phyloP scores from a whole-genome alignment of 2,888 invertebrate genomes.

The Endomychus coccineus region DNA sequence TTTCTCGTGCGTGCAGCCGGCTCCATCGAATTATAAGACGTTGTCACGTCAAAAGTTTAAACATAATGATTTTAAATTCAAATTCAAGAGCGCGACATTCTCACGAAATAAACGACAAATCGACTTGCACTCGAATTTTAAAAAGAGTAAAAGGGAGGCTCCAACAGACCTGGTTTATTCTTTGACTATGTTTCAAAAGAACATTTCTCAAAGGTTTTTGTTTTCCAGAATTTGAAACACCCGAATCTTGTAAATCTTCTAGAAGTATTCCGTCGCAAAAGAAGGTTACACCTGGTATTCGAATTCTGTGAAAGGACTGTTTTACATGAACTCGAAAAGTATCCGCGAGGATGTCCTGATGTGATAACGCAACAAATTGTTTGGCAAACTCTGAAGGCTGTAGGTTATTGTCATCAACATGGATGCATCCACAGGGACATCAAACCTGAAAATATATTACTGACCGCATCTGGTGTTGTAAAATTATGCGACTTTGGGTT shows the following conservation, averaged over 20 bases:
- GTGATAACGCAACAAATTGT: conserved; percentile 83
- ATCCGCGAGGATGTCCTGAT: conserved; percentile 90
- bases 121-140: too few relatives aligned
- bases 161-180: too few relatives aligned
- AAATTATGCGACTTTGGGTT: conserved; percentile 99
- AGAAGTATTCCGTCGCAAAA: conserved; percentile 93
- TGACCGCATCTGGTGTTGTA: conserved; percentile 87
- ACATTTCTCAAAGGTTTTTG: too few relatives aligned
- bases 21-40: too few relatives aligned
- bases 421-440: conserved; percentile 96
- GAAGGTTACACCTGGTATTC: conserved; percentile 94
- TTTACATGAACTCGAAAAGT: conserved; percentile 84
- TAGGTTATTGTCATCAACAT: conserved; percentile 94
- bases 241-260: conserved; percentile 94
- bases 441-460: conserved; percentile 96
- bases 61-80: background rate
- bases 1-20: too few relatives aligned
- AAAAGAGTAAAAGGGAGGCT: too few relatives aligned
- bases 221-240: conserved; percentile 87
- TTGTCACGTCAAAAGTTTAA: too few relatives aligned
- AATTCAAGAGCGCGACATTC: too few relatives aligned
- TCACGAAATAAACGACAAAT: too few relatives aligned
- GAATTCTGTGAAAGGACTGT: conserved; percentile 98
- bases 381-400: conserved; percentile 92
- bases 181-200: too few relatives aligned